These are phyloP conservation scores for Forbesichthys papilliferus DNA, from an alignment of 2,113 vertebrate genomes.

Conservation along the genomic window DNA sequence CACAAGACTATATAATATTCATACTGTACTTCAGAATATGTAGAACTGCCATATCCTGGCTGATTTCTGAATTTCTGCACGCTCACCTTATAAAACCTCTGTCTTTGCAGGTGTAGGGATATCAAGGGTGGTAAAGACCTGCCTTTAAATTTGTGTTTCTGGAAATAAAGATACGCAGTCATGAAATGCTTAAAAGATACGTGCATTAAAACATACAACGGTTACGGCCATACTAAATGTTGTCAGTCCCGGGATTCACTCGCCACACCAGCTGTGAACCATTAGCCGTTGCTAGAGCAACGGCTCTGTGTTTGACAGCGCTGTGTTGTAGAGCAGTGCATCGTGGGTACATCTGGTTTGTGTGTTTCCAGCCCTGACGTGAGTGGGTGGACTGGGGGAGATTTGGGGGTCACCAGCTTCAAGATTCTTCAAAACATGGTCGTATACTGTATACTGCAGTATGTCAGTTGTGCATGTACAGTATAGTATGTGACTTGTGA, in stretches of 20 bases:
- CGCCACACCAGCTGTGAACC: conserved; percentile 60
- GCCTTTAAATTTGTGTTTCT: conserved; percentile 35
- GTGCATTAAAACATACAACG: conserved; percentile 18
- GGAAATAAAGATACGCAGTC: not conserved
- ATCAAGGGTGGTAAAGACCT: conserved; percentile 17
- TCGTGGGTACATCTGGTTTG: conserved; percentile 67
- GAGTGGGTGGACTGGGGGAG: conserved; percentile 2
- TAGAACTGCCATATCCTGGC: not conserved
- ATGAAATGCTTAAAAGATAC: conserved; percentile 29
- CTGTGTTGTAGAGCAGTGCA: conserved; percentile 59
- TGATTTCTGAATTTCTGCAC: not conserved
- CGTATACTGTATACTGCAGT: too few relatives aligned
- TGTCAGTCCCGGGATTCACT: conserved; percentile 45
- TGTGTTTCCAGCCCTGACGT: conserved; percentile 48
- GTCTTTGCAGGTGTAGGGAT: conserved; percentile 22
- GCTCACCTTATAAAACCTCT: conserved; percentile 43
- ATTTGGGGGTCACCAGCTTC: conserved; percentile 31
- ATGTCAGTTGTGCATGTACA: too few relatives aligned
- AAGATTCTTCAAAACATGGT: conserved; percentile 32
- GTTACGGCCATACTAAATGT: conserved; percentile 9
- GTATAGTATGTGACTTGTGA: too few relatives aligned
- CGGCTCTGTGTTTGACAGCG: conserved; percentile 60
- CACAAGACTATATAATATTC: not conserved
- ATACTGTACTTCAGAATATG: not conserved
- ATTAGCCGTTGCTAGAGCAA: conserved; percentile 77